Percentiles rank a stretch among this genome's conserved stretches.
Evolutionary conservation across 2,113 vertebrate genomes (phyloP).

Genomic region (Sula dactylatra): DNA sequence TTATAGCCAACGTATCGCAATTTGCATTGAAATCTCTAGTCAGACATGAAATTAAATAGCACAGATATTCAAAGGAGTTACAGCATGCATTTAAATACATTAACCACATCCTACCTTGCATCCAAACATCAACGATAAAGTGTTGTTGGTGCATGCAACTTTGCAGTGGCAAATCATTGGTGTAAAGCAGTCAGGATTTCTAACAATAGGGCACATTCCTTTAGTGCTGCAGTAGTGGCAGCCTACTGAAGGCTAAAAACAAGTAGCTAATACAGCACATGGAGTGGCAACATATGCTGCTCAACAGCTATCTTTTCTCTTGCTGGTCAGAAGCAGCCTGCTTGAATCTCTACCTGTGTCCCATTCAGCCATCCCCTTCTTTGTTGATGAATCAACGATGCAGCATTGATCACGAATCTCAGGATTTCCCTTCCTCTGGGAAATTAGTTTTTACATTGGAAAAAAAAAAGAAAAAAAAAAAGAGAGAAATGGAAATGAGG

Average conservation of each 20-base stretch:
- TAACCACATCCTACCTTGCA: constrained; percentile 89
- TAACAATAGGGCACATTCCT: constrained; percentile 91
- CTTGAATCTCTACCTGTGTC: constrained; percentile 68
- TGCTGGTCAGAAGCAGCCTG: constrained; percentile 61
- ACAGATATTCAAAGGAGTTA: constrained; percentile 43
- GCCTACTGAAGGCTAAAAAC: constrained; percentile 68
- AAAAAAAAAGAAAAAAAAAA: not conserved
- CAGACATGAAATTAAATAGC: constrained; percentile 47
- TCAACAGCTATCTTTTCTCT: constrained; percentile 66
- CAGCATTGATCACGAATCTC: constrained; percentile 43
- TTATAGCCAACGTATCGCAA: not conserved
- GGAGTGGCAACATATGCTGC: constrained; percentile 66
- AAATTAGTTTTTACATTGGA: constrained; percentile 47
- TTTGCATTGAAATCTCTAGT: constrained; percentile 50
- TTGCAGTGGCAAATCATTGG: constrained; percentile 97
- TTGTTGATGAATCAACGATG: constrained; percentile 65
- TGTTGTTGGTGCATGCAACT: constrained; percentile 94
- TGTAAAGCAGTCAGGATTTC: constrained; percentile 84
- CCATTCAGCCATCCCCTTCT: constrained; percentile 68
- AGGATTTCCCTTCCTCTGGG: constrained; percentile 60
- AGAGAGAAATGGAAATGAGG: constrained; percentile 62
- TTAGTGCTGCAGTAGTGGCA: constrained; percentile 76
- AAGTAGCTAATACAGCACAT: constrained; percentile 66
- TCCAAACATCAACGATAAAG: constrained; percentile 95
- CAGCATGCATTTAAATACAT: constrained; percentile 69